Conservation (phyloP, 2,113 vertebrate genomes). For the Bungarus multicinctus region DNA sequence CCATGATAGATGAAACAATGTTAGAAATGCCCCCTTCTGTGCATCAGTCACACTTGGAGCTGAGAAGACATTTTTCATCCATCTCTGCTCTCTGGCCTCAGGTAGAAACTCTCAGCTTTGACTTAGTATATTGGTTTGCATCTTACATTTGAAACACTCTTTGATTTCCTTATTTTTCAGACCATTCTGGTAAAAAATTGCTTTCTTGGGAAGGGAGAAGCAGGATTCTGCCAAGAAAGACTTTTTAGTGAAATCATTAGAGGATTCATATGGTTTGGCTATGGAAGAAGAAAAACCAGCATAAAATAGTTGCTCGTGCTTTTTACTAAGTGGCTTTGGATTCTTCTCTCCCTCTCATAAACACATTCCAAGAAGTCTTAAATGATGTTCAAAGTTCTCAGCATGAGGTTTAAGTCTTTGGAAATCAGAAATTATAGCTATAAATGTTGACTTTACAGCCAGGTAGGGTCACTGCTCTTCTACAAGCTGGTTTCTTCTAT, state of each 20-base stretch:
- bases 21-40: background rate
- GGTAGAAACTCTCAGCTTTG: background rate
- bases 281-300: conserved; percentile 3
- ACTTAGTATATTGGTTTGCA: background rate
- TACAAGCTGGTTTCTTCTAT: conserved; percentile 30
- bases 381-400: conserved; percentile 56
- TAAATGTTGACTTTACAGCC: conserved; percentile 48
- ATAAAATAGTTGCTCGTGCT: conserved; percentile 3
- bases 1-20: background rate
- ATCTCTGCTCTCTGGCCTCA: background rate
- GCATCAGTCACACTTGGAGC: background rate
- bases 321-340: background rate
- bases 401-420: conserved; percentile 53
- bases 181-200: background rate
- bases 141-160: background rate
- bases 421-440: conserved; percentile 46
- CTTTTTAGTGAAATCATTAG: background rate
- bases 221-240: conserved; percentile 11
- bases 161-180: conserved; percentile 17
- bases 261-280: background rate
- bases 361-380: conserved; percentile 52
- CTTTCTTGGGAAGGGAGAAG: background rate
- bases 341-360: conserved; percentile 43
- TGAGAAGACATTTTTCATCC: background rate
- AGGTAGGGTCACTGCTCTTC: conserved; percentile 55